Conservation (phyloP, 2,888 invertebrate genomes). For the Hirtodrosophila confusa region DNA sequence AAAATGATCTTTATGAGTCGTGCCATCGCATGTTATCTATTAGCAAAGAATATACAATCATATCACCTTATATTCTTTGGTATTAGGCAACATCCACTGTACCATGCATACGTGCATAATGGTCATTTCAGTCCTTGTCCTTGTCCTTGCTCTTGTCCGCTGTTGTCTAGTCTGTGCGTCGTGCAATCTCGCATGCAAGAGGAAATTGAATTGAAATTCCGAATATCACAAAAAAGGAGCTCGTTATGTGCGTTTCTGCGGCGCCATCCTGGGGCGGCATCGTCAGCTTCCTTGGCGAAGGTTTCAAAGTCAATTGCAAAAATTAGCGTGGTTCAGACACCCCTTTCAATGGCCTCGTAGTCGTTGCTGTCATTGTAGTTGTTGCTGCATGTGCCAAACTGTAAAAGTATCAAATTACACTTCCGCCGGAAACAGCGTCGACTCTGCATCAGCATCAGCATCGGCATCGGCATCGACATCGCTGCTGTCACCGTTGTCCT, state of each 20-base stretch:
- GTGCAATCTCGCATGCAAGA: constrained; percentile 67
- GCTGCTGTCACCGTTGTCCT: constrained; percentile 44
- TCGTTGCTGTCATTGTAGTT: constrained; percentile 14
- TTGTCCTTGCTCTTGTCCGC: constrained; percentile 10
- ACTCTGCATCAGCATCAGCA: too few species aligned
- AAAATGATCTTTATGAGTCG: too few species aligned
- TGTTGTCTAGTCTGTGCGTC: constrained; percentile 34
- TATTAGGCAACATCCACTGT: constrained; percentile 44
- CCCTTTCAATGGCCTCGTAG: constrained; percentile 46
- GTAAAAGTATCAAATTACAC: constrained; percentile 82
- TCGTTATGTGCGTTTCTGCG: constrained; percentile 76
- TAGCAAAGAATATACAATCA: too few species aligned
- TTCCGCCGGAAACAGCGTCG: constrained; percentile 78
- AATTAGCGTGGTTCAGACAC: constrained; percentile 60
- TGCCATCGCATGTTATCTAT: too few species aligned
- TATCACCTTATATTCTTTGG: background rate
- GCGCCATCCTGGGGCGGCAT: constrained; percentile 48
- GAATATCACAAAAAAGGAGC: constrained; percentile 78
- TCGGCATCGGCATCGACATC: constrained; percentile 27
- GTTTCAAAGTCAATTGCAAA: constrained; percentile 66
- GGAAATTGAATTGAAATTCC: constrained; percentile 82
- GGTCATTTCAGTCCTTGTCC: constrained; percentile 37
- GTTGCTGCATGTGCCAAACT: constrained; percentile 57
- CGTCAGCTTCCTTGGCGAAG: constrained; percentile 27
- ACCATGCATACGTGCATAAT: constrained; percentile 38